Evolutionary conservation across 2,113 vertebrate genomes (phyloP).

Genomic region (Daubentonia madagascariensis): DNA sequence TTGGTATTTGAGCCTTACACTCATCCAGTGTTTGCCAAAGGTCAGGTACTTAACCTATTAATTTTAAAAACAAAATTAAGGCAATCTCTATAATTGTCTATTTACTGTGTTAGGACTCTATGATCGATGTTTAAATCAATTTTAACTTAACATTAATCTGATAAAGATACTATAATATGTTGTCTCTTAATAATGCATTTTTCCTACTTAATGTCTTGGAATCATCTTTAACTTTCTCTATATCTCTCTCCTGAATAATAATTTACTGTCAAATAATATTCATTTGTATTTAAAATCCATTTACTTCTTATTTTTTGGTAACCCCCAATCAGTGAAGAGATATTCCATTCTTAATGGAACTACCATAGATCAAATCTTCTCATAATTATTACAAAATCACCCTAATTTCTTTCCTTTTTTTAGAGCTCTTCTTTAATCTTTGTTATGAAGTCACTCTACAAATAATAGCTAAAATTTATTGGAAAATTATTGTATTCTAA

Average conservation of each 20-base stretch:
- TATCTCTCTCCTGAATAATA: background rate
- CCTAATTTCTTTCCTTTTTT: background rate
- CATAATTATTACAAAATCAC: background rate
- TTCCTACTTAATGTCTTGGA: background rate
- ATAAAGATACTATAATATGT: background rate
- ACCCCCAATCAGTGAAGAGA: no score
- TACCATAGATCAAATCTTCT: background rate
- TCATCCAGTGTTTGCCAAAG: background rate
- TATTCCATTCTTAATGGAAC: background rate
- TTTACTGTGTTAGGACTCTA: background rate
- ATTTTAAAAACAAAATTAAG: background rate
- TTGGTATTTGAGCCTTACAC: background rate
- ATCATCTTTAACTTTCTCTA: background rate
- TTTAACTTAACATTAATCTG: background rate
- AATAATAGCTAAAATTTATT: background rate
- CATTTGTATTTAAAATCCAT: background rate
- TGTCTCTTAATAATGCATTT: background rate
- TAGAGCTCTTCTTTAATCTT: background rate
- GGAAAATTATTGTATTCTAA: background rate
- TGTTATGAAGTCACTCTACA: background rate
- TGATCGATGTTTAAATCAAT: background rate
- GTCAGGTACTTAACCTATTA: background rate
- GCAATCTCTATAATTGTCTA: background rate
- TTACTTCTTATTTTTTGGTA: no score
- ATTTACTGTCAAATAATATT: background rate